A percentile compares a stretch with the other conserved stretches of the same genome.
Conservation (phyloP, 2,113 vertebrate species). For the Poicephalus meyeri region DNA sequence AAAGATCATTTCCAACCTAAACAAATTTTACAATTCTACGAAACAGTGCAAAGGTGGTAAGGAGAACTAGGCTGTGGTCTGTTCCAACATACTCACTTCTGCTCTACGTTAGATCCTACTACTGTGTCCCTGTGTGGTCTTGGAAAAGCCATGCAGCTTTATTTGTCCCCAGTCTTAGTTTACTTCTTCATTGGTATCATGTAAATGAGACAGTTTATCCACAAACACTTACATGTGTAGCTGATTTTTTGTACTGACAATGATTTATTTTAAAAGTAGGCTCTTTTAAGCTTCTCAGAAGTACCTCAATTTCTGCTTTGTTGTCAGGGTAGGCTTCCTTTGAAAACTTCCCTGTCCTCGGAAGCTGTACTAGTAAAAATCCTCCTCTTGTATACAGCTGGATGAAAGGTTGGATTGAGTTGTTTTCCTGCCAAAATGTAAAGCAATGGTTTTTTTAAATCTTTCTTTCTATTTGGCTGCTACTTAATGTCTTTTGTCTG, state of each 20-base stretch:
- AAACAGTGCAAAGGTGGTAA: not conserved
- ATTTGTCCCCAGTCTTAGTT: not conserved
- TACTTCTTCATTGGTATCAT: not conserved
- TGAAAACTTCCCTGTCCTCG: not conserved
- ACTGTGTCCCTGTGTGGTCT: not conserved
- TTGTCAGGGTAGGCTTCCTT: not conserved
- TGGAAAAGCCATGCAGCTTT: not conserved
- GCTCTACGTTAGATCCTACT: not conserved
- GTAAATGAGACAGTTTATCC: not conserved
- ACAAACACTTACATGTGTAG: not conserved
- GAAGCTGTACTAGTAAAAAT: not conserved
- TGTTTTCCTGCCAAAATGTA: slow-evolving; percentile 37
- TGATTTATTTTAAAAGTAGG: not conserved
- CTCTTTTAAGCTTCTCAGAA: not conserved
- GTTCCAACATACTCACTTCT: not conserved
- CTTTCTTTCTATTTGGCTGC: slow-evolving; percentile 33
- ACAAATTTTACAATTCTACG: not conserved
- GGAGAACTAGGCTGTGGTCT: not conserved
- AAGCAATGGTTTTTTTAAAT: slow-evolving; percentile 37
- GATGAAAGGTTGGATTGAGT: slow-evolving; percentile 16
- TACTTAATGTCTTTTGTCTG: slow-evolving; percentile 57
- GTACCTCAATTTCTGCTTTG: not conserved
- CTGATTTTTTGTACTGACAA: not conserved
- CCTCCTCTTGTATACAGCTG: not conserved
- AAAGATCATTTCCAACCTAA: not conserved